Base-by-base conservation (phyloP, 2,888 invertebrate genomes). In the Himalopsyche japonica region DNA sequence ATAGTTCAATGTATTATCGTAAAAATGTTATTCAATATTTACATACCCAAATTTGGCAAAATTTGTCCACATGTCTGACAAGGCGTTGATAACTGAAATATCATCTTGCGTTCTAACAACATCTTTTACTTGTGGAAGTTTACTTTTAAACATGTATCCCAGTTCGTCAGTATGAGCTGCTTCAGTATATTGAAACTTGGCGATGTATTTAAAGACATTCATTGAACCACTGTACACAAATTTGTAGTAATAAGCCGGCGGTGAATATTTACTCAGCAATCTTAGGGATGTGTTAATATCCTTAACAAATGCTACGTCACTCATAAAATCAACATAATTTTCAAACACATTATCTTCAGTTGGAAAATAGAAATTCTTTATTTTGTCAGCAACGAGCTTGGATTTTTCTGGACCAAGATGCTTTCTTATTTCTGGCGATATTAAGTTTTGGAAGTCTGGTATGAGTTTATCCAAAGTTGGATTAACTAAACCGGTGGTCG, bases 1-100 rank as follows among this genome's bases (percentile, higher is more conserved):
- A 7, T 0, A 43, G 7, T 43, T 43, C 2, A 43, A 15, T 43
- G 37, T 1, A n/a, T n/a, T n/a, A n/a, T n/a, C 3, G 43, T 15
- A 1, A 15, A 43, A 15, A 43, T 43, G 15, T 43, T 43, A 15
- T 43, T 15, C 1, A 43, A 43, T 12, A 15, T 43, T 12, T 57
- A 85, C 88, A 84, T 84, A 89, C 88, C 88, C 88, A 76, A 81
- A 87, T 86, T 88, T 88, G 15, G 88, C 84, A 76, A 89, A 89
- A 78, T 88, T 88, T 10, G 88, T 83, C 34, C 87, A 76, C 77
- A 87, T 79, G 43, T 80, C 80, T 8, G 80, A 34, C 49, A 83
- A 76, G 24, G 18, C n/a, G 34, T 80, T 80, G n/a, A 80, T 76
- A 10, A 77, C 27, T 3, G 32, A 18, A 15, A 49, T 76, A 37